Percentiles rank a stretch among this genome's conserved stretches.
phyloP scores from a whole-genome alignment of 2,888 invertebrate genomes.

The Mycalesis mineus region DNA sequence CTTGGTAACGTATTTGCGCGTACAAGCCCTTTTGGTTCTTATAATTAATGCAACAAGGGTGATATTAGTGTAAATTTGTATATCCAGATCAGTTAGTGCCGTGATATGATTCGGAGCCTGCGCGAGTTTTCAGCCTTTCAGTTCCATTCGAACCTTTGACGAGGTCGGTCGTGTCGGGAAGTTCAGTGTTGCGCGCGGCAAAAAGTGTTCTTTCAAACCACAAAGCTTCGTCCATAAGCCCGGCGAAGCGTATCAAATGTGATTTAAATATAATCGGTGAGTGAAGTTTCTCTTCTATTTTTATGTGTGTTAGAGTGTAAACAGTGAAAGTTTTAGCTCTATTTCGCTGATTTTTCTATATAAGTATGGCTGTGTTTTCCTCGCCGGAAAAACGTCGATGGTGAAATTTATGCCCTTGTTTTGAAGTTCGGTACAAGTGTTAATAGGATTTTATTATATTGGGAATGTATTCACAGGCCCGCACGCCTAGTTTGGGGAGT shows the following conservation, averaged over 20 bases:
- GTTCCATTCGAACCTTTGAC: constrained; percentile 49
- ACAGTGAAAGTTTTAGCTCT: constrained; percentile 25
- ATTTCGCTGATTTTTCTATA: constrained; percentile 21
- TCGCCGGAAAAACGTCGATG: constrained; percentile 24
- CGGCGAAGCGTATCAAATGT: constrained; percentile 46
- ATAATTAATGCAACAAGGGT: constrained; percentile 4
- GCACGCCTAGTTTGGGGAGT: constrained; percentile 10
- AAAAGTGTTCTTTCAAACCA: constrained; percentile 32
- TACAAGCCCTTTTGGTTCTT: constrained; percentile 3
- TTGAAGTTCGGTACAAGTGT: constrained; percentile 26
- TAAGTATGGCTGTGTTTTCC: constrained; percentile 23
- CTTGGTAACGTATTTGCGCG: not conserved
- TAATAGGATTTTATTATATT: constrained; percentile 28
- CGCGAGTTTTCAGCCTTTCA: constrained; percentile 62
- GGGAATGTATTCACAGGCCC: constrained; percentile 15
- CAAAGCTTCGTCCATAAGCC: constrained; percentile 31
- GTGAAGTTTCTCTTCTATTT: constrained; percentile 38
- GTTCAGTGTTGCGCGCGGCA: constrained; percentile 35
- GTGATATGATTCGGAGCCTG: constrained; percentile 62
- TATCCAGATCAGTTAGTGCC: constrained; percentile 35
- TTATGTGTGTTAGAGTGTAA: constrained; percentile 27
- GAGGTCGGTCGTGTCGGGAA: constrained; percentile 41
- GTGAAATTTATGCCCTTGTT: constrained; percentile 34
- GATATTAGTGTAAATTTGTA: constrained; percentile 1
- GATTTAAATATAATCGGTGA: constrained; percentile 51